phyloP scores from a whole-genome alignment of 2,113 vertebrate species.

The Trochalopteron elliotii region DNA sequence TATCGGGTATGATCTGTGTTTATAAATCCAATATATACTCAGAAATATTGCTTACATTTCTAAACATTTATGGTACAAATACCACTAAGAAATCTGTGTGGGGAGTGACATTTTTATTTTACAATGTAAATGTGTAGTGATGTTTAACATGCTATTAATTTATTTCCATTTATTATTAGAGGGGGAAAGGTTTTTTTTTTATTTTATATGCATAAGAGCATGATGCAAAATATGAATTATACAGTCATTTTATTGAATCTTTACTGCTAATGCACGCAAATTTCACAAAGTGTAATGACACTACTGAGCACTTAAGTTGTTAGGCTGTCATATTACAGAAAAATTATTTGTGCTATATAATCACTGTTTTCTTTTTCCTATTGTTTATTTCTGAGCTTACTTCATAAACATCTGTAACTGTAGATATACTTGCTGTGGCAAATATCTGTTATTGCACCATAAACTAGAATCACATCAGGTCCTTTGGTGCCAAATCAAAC shows the following conservation, averaged over 20 bases:
- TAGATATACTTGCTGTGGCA: constrained; percentile 29
- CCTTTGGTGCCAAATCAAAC: not conserved
- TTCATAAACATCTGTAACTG: constrained; percentile 65
- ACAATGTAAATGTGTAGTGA: not conserved
- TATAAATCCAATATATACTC: not conserved
- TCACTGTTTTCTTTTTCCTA: constrained; percentile 64
- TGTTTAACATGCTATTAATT: constrained; percentile 24
- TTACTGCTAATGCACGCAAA: constrained; percentile 73
- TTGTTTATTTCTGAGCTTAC: constrained; percentile 67
- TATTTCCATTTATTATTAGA: constrained; percentile 52
- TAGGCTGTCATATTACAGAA: constrained; percentile 77
- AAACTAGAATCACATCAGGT: constrained; percentile 15
- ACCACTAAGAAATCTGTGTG: not conserved
- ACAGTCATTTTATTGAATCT: constrained; percentile 71
- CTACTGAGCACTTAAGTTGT: constrained; percentile 77
- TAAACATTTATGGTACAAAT: not conserved
- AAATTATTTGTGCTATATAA: constrained; percentile 76
- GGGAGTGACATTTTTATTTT: not conserved
- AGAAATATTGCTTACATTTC: not conserved
- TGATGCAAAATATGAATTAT: constrained; percentile 72
- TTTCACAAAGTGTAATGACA: constrained; percentile 76
- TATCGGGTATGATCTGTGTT: not conserved
- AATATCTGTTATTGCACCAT: constrained; percentile 50
- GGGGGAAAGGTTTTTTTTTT: not conserved
- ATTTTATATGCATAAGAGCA: constrained; percentile 48